phyloP scores from a whole-genome alignment of 2,797 vertebrate genomes.

The Emydoidea blandingii region DNA sequence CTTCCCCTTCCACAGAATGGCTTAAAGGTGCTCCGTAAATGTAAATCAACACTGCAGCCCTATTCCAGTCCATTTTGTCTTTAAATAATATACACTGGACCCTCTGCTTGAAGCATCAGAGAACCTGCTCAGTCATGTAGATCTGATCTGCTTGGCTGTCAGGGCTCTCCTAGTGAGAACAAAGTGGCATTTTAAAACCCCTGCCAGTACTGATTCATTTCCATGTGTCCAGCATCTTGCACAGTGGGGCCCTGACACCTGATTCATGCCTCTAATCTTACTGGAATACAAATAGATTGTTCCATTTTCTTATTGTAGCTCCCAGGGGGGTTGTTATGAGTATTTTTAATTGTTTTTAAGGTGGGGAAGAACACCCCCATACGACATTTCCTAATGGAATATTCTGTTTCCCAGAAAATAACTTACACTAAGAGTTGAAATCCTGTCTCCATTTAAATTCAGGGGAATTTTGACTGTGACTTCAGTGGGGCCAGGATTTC shows the following conservation, averaged over 20 bases:
- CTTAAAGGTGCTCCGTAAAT: background rate
- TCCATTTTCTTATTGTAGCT: background rate
- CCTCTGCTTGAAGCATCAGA: background rate
- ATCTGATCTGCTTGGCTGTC: background rate
- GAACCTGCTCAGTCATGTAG: background rate
- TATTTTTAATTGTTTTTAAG: accelerated
- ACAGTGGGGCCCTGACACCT: background rate
- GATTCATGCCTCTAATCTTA: background rate
- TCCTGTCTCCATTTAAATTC: background rate
- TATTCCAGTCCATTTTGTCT: background rate
- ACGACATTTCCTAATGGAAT: background rate
- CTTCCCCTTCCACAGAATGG: background rate
- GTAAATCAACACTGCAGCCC: background rate
- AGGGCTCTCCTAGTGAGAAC: no score
- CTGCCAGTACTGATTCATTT: background rate
- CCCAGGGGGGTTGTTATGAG: background rate
- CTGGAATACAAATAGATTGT: background rate
- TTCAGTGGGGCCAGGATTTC: background rate
- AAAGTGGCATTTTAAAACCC: background rate
- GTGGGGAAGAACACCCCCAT: background rate
- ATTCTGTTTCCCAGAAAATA: background rate
- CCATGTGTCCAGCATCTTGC: background rate
- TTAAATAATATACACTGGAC: background rate
- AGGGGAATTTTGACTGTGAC: background rate
- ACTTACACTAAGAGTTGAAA: no score